Evolutionary conservation across 1,140 invertebrate species (phyloP).

Genomic region (Contarinia nasturtii): DNA sequence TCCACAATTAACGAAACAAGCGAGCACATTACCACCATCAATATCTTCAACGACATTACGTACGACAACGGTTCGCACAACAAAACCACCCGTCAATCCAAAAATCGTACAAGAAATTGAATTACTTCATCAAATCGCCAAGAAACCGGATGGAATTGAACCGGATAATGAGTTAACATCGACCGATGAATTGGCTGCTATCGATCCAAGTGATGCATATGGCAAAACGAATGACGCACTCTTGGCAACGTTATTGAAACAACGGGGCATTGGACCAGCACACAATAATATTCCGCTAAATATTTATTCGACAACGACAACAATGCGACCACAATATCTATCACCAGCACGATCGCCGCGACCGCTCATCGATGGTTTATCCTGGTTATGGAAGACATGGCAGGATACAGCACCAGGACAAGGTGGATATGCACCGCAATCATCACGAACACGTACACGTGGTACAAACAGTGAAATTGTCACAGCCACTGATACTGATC

Average conservation of each 20-base stretch:
- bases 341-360: conserved; percentile 16
- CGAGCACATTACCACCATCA: background rate
- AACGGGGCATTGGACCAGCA: conserved; percentile 39
- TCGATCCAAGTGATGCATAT: conserved; percentile 11
- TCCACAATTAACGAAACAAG: background rate
- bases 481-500: too few relatives aligned
- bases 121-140: background rate
- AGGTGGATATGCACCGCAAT: too few relatives aligned
- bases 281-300: conserved; percentile 4
- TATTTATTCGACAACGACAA: background rate
- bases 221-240: conserved; percentile 40
- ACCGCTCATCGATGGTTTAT: conserved; percentile 27
- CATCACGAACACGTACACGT: too few relatives aligned
- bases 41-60: background rate
- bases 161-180: background rate
- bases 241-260: conserved; percentile 41
- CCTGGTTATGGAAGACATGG: conserved; percentile 31
- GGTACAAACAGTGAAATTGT: background rate
- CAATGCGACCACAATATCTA: background rate
- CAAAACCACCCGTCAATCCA: background rate
- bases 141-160: conserved; percentile 3
- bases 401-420: conserved; percentile 6
- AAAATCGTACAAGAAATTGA: background rate
- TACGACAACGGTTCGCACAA: background rate
- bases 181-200: background rate